Base-by-base conservation (phyloP, 2,888 invertebrate genomes). In the Drosophila pseudotakahashii region DNA sequence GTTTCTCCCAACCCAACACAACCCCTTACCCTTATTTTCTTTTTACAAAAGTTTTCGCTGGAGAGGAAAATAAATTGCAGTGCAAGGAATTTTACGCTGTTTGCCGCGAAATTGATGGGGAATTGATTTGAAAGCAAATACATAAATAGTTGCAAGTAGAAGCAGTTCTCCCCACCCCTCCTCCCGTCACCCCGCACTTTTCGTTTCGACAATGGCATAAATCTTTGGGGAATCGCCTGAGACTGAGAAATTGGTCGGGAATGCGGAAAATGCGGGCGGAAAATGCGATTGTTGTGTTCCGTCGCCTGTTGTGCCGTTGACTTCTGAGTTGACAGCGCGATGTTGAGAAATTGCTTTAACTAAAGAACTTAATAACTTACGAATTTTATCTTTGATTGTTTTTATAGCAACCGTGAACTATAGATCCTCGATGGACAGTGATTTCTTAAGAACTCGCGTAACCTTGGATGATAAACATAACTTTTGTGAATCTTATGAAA, bases 101-200 rank as follows among this genome's bases (percentile, higher is more conserved):
- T 66, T 67, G 64, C 64, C 71, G 83, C 78, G 73, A 87, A 82
- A 82, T 88, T 83, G 86, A 88, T 83, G 86, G 78, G 68, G 86
- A 85, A 85, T 88, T 83, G 82, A 83, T 88, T 82, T 88, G 82
- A 86, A 85, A 83, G 86, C 88, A 88, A 85, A 83, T 85, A 88
- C 88, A 87, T 82, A 84, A 85, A 81, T 81, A 82, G 83, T 63
- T 78, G 81, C 88, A 78, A 59, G 57, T 36, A 30, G 75, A 73
- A 86, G 80, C 75, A 66, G 75, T 41, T 47, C 7, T 19, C 19
- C 19, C 19, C 19, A 19, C 19, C 1, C 23, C 42, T 2, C 23
- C 42, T 7, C 42, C 9, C 14, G 2, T n/a, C 34, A 2, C 19
- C 9, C 23, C 23, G 14, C 34, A 34, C 19, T 32, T 30, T 34